Evolutionary conservation across 2,888 invertebrate species (phyloP).

Genomic region (Drosophila borealis): DNA sequence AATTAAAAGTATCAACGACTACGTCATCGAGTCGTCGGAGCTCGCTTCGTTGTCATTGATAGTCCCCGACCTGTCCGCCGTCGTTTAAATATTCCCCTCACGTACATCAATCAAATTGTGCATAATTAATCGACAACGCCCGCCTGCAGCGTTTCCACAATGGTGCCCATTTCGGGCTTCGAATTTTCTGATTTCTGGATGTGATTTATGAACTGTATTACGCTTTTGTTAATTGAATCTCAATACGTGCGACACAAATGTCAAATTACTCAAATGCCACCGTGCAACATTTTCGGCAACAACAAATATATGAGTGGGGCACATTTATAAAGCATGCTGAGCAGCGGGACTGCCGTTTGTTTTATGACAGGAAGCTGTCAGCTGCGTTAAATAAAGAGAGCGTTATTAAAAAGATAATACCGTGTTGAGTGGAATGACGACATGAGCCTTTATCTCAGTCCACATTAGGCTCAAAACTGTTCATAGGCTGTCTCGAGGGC

Average conservation of each 20-base stretch:
- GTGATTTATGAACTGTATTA: constrained; percentile 71
- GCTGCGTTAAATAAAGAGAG: constrained; percentile 42
- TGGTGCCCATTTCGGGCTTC: constrained; percentile 4
- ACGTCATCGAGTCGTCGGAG: constrained; percentile 52
- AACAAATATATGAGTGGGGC: constrained; percentile 8
- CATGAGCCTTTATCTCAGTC: constrained; percentile 57
- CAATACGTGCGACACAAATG: constrained; percentile 61
- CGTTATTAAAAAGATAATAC: constrained; percentile 73
- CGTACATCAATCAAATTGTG: constrained; percentile 77
- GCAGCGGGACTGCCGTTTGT: constrained; percentile 43
- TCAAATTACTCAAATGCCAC: constrained; percentile 43
- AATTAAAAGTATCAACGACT: constrained; percentile 61
- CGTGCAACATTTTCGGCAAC: constrained; percentile 18
- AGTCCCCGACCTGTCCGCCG: background rate
- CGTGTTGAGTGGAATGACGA: constrained; percentile 34
- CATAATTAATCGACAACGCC: constrained; percentile 68
- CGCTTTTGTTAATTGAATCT: constrained; percentile 61
- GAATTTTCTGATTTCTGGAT: constrained; percentile 28
- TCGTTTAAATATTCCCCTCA: constrained; percentile 55
- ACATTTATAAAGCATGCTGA: constrained; percentile 32
- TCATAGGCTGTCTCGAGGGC: constrained; percentile 8
- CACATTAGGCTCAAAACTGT: constrained; percentile 23
- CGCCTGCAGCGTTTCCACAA: constrained; percentile 10
- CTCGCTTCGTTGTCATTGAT: constrained; percentile 24
- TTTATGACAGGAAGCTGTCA: constrained; percentile 79